Percentiles rank a stretch among this genome's conserved stretches.
These are phyloP conservation scores for Kryptolebias ocellatus DNA, from an alignment of 2,797 vertebrate species.

Conservation along the genomic window DNA sequence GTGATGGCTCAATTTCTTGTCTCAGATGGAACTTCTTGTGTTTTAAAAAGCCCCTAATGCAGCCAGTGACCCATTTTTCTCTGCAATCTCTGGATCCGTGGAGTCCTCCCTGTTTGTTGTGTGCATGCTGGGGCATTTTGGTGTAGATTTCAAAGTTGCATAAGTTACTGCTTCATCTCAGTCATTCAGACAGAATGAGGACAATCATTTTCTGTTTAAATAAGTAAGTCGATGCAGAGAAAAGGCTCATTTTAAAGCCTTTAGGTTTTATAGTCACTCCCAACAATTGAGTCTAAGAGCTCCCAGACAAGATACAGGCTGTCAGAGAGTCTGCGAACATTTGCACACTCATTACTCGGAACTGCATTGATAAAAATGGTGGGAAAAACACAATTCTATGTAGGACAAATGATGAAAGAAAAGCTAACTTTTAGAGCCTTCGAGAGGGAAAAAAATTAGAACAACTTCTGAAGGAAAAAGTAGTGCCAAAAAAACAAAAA, in stretches of 20 bases:
- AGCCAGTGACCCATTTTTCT: constrained; percentile 71
- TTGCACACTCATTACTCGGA: too few species aligned
- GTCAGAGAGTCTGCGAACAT: too few species aligned
- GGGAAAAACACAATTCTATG: constrained; percentile 20
- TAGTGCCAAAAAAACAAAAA: background rate
- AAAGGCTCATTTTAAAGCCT: constrained; percentile 42
- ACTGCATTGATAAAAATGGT: too few species aligned
- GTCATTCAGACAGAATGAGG: constrained; percentile 75
- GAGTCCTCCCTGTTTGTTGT: constrained; percentile 56
- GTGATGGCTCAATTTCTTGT: constrained; percentile 56
- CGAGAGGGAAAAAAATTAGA: background rate
- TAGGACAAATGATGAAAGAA: constrained; percentile 45
- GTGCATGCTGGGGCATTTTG: constrained; percentile 30
- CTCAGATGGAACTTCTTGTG: constrained; percentile 45
- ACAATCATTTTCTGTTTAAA: constrained; percentile 67
- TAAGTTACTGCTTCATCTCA: constrained; percentile 70
- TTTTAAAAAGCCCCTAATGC: constrained; percentile 63
- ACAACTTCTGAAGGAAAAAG: background rate
- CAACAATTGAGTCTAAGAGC: constrained; percentile 21
- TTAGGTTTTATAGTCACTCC: constrained; percentile 21
- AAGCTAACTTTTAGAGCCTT: constrained; percentile 5
- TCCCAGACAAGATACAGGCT: constrained; percentile 7
- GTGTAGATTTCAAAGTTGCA: constrained; percentile 58
- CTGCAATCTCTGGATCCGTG: constrained; percentile 45
- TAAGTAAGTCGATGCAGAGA: constrained; percentile 53